Base-by-base conservation (phyloP, 2,113 vertebrate species). In the Muntiacus reevesi region DNA sequence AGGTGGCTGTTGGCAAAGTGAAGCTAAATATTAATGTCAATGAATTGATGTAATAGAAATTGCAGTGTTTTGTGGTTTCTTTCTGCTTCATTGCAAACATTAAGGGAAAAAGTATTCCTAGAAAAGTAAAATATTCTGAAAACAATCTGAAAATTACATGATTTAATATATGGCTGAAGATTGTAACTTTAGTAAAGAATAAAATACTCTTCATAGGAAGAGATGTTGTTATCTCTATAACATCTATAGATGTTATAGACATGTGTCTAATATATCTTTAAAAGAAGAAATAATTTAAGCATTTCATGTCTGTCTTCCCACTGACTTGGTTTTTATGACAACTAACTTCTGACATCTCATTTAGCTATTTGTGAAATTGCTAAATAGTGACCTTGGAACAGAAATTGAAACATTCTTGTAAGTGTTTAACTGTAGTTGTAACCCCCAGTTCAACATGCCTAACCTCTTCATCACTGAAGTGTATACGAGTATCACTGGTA, bases 301-400 rank as follows among this genome's bases (percentile, higher is more conserved):
- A 91, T 59, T 96, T 95, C 50, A 67, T 10, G 90, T 95, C n/a
- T 90, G 1, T 92, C 28, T 87, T 95, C n/a, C n/a, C 27, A 78
- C 54, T 95, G 90, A 92, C 71, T 54, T 96, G 74, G 17, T 43
- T 97, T 96, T 97, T 97, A 91, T 94, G 96, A 33, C 45, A 94
- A 19, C 33, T 27, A 81, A 82, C 85, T 93, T 94, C 96, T 97
- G 93, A 74, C 64, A 87, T 88, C 16, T 19, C 52, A 89, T 90
- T 98, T 97, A 97, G 87, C 78, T 95, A 19, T 87, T 96, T 93
- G 86, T 97, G 94, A 94, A 96, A 92, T 95, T 86, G 64, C 60
- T 97, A 88, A 96, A 52, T 97, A 93, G 67, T 91, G 76, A 98
- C 76, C 86, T 97, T 94, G 88, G 94, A 60, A 96, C 6, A 82